phyloP scores from a whole-genome alignment of 1,140 invertebrate genomes.

The Antheraea mylitta region DNA sequence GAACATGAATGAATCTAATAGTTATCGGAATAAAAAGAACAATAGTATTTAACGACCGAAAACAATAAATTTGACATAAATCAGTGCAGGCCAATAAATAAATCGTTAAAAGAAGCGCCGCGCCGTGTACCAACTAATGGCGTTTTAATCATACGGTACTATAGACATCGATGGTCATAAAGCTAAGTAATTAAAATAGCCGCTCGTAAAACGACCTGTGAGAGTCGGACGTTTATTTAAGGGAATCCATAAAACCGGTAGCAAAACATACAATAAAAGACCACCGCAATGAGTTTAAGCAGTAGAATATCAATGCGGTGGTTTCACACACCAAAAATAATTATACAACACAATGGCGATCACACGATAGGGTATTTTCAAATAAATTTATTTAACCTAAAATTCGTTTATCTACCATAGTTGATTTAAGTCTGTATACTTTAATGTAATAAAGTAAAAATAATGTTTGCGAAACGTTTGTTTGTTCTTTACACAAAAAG shows the following conservation, averaged over 20 bases:
- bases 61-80: neutral
- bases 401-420: no score
- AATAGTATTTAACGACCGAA: neutral
- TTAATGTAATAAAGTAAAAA: neutral
- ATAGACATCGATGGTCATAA: constrained; percentile 41
- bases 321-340: constrained; percentile 53
- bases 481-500: no score
- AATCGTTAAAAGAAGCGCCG: constrained; percentile 22
- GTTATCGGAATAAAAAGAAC: neutral
- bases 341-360: constrained; percentile 16
- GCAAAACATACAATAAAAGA: constrained; percentile 59
- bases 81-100: constrained; percentile 16
- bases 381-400: no score
- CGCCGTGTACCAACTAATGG: constrained; percentile 7
- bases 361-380: no score
- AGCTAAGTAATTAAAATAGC: constrained; percentile 37
- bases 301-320: constrained; percentile 52
- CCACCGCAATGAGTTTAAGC: constrained; percentile 54
- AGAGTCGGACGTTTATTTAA: constrained; percentile 50
- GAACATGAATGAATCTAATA: constrained; percentile 24
- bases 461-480: neutral
- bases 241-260: constrained; percentile 58
- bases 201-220: constrained; percentile 41
- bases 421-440: no score
- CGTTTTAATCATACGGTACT: constrained; percentile 32